phyloP scores from a whole-genome alignment of 2,113 vertebrate species.

The Microcebus ravelobensis region DNA sequence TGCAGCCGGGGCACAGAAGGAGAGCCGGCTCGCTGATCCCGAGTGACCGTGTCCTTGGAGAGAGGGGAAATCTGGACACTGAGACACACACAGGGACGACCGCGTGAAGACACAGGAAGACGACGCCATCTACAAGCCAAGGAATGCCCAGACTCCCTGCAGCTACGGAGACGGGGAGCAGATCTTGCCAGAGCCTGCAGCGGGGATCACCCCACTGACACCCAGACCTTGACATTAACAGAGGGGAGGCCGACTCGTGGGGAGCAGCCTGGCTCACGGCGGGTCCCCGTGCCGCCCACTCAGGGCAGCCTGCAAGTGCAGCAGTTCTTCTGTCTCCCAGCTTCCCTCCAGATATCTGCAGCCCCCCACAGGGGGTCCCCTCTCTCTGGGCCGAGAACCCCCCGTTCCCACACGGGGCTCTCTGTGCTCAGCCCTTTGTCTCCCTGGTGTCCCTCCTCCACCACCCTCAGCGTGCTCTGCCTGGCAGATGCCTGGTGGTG shows the following conservation, averaged over 20 bases:
- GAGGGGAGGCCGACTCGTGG: not conserved
- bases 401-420: not conserved
- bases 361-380: not conserved
- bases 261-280: not conserved
- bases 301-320: no score
- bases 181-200: no score
- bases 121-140: not conserved
- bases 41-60: not conserved
- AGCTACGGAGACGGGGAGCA: accelerated
- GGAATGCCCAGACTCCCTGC: not conserved
- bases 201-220: no score
- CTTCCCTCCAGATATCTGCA: not conserved
- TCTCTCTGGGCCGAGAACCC: not conserved
- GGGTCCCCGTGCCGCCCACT: not conserved
- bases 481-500: not conserved
- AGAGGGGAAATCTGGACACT: not conserved
- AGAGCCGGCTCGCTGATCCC: no score
- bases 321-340: not conserved
- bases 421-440: not conserved
- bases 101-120: accelerated
- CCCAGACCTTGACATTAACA: not conserved
- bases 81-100: not conserved
- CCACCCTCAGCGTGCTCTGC: not conserved
- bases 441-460: not conserved
- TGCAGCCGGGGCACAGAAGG: not conserved